phyloP scores from a whole-genome alignment of 2,888 invertebrate species.

The Cephus nigrinus region DNA sequence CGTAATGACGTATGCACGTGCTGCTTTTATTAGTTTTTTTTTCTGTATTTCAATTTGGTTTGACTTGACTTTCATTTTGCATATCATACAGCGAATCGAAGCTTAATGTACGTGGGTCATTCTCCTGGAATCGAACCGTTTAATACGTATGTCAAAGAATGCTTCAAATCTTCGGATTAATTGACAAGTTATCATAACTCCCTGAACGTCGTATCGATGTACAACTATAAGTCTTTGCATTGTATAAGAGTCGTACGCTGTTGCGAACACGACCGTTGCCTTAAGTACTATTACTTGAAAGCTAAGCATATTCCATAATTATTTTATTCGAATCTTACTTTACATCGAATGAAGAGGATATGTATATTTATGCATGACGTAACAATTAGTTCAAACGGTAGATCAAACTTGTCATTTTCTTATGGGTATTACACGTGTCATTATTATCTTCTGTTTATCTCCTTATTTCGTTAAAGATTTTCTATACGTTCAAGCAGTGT shows the following conservation, averaged over 20 bases:
- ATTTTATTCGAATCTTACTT: background rate
- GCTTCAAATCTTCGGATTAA: background rate
- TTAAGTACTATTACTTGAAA: background rate
- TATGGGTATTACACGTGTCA: background rate
- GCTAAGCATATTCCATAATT: background rate
- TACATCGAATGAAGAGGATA: background rate
- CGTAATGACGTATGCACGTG: slow-evolving; percentile 58
- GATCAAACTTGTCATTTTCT: slow-evolving; percentile 1
- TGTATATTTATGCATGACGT: background rate
- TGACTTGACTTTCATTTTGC: slow-evolving; percentile 34
- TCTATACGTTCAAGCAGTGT: slow-evolving; percentile 58
- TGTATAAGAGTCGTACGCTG: background rate
- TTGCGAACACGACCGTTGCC: background rate
- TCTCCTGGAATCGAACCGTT: slow-evolving; percentile 38
- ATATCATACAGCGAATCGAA: slow-evolving; percentile 30
- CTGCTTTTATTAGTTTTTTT: slow-evolving; percentile 24
- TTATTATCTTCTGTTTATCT: background rate
- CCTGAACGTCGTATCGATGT: background rate
- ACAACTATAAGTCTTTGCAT: background rate
- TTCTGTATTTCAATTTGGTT: slow-evolving; percentile 28
- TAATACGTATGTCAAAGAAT: background rate
- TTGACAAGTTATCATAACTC: background rate
- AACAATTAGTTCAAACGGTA: background rate
- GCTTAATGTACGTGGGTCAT: slow-evolving; percentile 48
- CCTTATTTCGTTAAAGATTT: background rate